Evolutionary conservation across 53 echinoderm and acorn worm species (phyloP).

Genomic region (Mesocentrotus franciscanus): DNA sequence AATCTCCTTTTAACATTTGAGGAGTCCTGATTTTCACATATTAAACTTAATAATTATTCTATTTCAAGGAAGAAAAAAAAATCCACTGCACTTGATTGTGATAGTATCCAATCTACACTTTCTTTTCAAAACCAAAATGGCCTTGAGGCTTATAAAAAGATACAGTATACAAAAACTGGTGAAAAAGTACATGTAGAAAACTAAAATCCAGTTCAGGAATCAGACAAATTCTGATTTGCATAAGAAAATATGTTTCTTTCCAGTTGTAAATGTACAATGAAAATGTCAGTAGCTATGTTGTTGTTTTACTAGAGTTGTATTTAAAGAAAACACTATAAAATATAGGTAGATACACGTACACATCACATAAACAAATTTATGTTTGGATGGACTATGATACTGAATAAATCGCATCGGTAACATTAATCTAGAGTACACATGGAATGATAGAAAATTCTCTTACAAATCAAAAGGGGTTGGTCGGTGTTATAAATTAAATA

Average conservation of each 20-base stretch:
- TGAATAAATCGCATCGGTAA: neutral
- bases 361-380: neutral
- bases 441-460: conserved; percentile 14
- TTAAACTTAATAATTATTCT: neutral
- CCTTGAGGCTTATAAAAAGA: neutral
- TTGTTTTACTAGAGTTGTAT: neutral
- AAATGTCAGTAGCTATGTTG: neutral
- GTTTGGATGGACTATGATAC: neutral
- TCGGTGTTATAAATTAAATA: neutral
- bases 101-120: neutral
- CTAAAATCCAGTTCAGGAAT: neutral
- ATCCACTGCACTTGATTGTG: neutral
- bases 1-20: neutral
- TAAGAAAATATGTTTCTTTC: neutral
- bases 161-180: neutral
- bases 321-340: neutral
- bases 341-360: neutral
- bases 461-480: neutral
- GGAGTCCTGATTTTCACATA: too few species aligned
- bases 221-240: neutral
- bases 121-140: neutral
- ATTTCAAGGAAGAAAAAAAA: neutral
- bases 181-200: neutral
- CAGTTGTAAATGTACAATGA: neutral
- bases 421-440: neutral